Evolutionary conservation across 30 jellyfish, hydroid and myxozoan species (phyloP).

Genomic region (Aurelia aurita): DNA sequence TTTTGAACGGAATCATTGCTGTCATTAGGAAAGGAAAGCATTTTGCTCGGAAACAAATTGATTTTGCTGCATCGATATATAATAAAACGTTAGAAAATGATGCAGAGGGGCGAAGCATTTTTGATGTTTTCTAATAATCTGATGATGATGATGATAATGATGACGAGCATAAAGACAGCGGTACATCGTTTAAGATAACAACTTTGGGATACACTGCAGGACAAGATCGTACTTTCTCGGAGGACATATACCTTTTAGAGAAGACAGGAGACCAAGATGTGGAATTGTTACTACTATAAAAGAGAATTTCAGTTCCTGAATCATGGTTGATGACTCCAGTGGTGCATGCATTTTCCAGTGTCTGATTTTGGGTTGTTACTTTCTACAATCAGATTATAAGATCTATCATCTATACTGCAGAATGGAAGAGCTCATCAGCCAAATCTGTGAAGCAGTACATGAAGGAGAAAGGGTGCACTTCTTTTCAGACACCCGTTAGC

Average conservation of each 20-base stretch:
- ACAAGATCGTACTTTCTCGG: not conserved
- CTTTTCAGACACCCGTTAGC: not conserved
- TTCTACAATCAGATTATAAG: too few relatives aligned
- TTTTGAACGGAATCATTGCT: not conserved
- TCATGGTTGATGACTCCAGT: too few relatives aligned
- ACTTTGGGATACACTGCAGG: not conserved
- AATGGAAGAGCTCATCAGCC: too few relatives aligned
- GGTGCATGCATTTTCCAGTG: too few relatives aligned
- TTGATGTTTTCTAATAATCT: not conserved
- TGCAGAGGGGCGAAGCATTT: not conserved
- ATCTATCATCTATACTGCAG: too few relatives aligned
- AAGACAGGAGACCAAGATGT: not conserved
- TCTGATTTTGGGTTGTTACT: too few relatives aligned
- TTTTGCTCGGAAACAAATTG: not conserved
- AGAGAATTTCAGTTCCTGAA: not conserved
- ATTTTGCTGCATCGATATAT: not conserved
- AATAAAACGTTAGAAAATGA: not conserved
- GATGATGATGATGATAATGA: slow-evolving; percentile 12
- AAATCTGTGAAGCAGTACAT: not conserved
- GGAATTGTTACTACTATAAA: not conserved
- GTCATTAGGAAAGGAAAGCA: slow-evolving; percentile 8
- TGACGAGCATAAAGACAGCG: not conserved
- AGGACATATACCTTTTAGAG: slow-evolving; percentile 4
- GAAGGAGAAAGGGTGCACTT: slow-evolving; percentile 15
- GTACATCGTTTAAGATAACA: too few relatives aligned